Evolutionary conservation across 2,797 vertebrate species (phyloP).

Genomic region (Agapornis canus): DNA sequence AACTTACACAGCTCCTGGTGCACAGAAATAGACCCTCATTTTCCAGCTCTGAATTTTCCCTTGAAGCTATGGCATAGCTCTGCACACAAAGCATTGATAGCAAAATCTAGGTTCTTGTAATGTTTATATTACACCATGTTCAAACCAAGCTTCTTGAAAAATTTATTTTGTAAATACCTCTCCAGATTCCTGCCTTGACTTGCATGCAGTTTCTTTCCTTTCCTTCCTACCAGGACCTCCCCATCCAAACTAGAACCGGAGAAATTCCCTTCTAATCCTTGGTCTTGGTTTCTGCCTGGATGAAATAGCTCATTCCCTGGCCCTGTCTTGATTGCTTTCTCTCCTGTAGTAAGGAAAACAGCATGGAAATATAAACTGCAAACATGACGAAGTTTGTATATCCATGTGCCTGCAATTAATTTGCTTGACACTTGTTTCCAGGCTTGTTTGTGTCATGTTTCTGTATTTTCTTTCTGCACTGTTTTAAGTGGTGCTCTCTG

Average conservation of each 20-base stretch:
- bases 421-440: background rate
- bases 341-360: background rate
- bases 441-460: background rate
- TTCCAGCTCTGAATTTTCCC: background rate
- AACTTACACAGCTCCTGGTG: background rate
- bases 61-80: background rate
- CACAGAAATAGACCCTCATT: background rate
- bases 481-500: background rate
- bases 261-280: background rate
- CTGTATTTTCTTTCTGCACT: background rate
- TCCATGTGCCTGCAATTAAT: background rate
- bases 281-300: background rate
- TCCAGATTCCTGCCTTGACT: constrained; percentile 28
- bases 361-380: background rate
- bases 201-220: constrained; percentile 6
- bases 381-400: background rate
- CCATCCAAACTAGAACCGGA: background rate
- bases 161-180: constrained; percentile 15
- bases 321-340: background rate
- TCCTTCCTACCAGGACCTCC: background rate
- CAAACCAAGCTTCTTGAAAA: constrained; percentile 14
- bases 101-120: background rate
- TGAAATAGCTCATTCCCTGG: background rate
- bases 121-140: constrained; percentile 4
- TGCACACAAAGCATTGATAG: background rate